Evolutionary conservation across 2,797 vertebrate genomes (phyloP), one percentile per base, ranked within the genome.

Genomic region (Coregonus suidteri): DNA sequence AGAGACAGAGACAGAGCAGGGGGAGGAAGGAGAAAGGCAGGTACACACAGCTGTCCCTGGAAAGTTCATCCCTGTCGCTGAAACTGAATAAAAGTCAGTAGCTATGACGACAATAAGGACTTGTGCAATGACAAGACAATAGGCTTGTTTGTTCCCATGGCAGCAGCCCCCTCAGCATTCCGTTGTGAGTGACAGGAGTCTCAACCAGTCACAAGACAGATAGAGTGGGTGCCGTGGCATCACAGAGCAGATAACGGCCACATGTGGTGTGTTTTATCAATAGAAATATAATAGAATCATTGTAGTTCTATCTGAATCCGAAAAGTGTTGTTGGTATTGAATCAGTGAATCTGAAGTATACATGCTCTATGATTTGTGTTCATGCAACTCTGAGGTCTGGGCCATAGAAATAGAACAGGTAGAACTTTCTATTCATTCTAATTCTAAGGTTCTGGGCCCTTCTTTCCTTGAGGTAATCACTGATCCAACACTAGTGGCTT

Each of bases 281-380:
- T 20, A 20, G 20, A 1, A 54, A 54, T 5, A 18, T 0, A 7
- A 37, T 37, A 37, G 1, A 37, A 37, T 37, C 6, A 37, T 37
- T 37, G 0, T 37, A 34, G 34, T 34, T 34, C 6, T 41, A 41
- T 41, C 77, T 71, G 87, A 56, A 84, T 13, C 53, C n/a, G 41
- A 51, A 75, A 79, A 67, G 52, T 83, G 77, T 79, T 83, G 82
- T 77, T 82, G 83, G 80, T 30, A 30, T 25, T 65, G n/a, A 73
- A 54, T 71, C 77, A 75, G 15, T n/a, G 4, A 4, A 41, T 85
- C 73, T 84, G 75, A 86, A 88, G 85, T 5, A 56, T 18, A 15
- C 93, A 94, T 94, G 93, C 93, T 90, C 84, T 90, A 89, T 85
- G 86, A 75, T 41, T 6, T 41, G 66, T 71, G 56, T 51, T 37